Percentiles rank a stretch among this genome's conserved stretches.
Conservation (phyloP, 2,797 vertebrate genomes). For the Syngnathus acus region DNA sequence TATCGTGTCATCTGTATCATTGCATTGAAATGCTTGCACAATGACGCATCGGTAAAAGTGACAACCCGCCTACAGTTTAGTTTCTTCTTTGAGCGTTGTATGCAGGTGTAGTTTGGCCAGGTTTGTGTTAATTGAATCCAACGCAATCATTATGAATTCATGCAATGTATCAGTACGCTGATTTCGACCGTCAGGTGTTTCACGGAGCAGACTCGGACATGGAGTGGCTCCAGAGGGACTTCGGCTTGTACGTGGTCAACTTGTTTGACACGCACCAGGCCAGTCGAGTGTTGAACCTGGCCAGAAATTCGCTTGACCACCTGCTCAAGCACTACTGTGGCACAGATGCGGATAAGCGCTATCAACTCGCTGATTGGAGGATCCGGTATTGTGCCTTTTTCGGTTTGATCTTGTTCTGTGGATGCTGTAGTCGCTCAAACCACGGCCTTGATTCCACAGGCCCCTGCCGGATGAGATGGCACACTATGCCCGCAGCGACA, state of each 20-base stretch:
- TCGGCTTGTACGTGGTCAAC: slow-evolving; percentile 90
- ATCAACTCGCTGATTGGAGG: slow-evolving; percentile 96
- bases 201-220: slow-evolving; percentile 93
- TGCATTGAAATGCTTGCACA: background rate
- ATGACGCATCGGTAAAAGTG: background rate
- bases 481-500: slow-evolving; percentile 84
- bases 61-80: background rate
- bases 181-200: slow-evolving; percentile 74
- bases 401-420: background rate
- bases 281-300: slow-evolving; percentile 83
- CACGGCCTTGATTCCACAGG: slow-evolving; percentile 49
- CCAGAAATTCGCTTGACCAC: slow-evolving; percentile 86
- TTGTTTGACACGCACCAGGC: slow-evolving; percentile 96
- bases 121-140: background rate
- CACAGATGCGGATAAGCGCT: slow-evolving; percentile 85
- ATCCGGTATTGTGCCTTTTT: slow-evolving; percentile 72
- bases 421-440: background rate
- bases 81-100: background rate
- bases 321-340: slow-evolving; percentile 83
- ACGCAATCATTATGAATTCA: background rate
- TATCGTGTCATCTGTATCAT: too few relatives aligned
- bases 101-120: background rate
- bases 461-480: slow-evolving; percentile 94
- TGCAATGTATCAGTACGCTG: background rate
- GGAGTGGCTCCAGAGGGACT: slow-evolving; percentile 95